Evolutionary conservation across 2,113 vertebrate species (phyloP).

Genomic region (Sphaerodactylus townsendi): DNA sequence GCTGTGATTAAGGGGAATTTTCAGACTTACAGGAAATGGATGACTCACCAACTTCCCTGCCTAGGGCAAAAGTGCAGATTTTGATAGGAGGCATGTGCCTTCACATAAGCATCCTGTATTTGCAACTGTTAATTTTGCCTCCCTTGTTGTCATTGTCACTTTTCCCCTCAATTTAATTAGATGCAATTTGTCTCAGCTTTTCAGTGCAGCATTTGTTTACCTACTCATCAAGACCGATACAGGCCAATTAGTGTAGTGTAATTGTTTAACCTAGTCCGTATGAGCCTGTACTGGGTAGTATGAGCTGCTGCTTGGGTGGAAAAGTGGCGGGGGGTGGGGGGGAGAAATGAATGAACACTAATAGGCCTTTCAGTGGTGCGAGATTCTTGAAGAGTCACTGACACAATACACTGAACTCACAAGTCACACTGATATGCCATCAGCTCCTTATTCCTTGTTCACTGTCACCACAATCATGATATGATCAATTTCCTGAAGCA

Average conservation of each 20-base stretch:
- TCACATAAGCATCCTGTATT: neutral
- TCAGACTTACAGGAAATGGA: neutral
- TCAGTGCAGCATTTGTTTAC: conserved; percentile 87
- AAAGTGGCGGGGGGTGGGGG: conserved; percentile 17
- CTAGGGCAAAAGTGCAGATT: conserved; percentile 29
- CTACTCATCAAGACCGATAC: conserved; percentile 87
- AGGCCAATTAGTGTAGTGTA: conserved; percentile 92
- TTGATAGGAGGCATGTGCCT: conserved; percentile 25
- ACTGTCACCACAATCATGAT: conserved; percentile 62
- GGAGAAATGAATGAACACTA: conserved; percentile 48
- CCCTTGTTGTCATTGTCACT: conserved; percentile 63
- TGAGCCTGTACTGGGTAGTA: conserved; percentile 31
- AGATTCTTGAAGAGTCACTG: conserved; percentile 56
- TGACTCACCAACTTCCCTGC: neutral
- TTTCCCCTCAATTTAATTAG: conserved; percentile 87
- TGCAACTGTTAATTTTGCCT: conserved; percentile 48
- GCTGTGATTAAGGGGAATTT: neutral
- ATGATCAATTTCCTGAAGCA: conserved; percentile 58
- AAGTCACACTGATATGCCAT: conserved; percentile 59
- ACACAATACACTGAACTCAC: conserved; percentile 48
- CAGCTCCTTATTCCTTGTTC: conserved; percentile 54
- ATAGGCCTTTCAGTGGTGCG: neutral
- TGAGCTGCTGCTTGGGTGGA: conserved; percentile 3
- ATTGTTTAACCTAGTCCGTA: conserved; percentile 84
- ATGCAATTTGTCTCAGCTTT: conserved; percentile 88